A percentile compares a stretch with the other conserved stretches of the same genome.
Evolutionary conservation across 2,888 invertebrate species (phyloP).

Genomic region (Holacanthella duospinosa): DNA sequence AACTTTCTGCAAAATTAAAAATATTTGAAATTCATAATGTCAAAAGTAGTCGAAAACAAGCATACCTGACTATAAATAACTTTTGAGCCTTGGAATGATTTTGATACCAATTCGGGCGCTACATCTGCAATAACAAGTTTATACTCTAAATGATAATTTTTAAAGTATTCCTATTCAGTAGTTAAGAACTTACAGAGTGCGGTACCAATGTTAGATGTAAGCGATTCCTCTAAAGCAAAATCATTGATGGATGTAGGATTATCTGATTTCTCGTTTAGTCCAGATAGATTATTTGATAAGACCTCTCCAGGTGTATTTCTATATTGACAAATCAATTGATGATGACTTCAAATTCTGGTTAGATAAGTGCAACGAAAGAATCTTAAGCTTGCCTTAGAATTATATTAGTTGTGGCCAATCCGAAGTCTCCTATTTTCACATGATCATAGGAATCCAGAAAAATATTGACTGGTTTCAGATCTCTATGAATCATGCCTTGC

Average conservation of each 20-base stretch:
- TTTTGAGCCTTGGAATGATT: conserved; percentile 56
- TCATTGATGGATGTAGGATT: background rate
- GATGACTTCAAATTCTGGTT: no score
- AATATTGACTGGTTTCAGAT: conserved; percentile 59
- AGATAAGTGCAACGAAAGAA: background rate
- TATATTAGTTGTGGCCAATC: conserved; percentile 75
- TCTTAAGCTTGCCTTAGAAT: conserved; percentile 41
- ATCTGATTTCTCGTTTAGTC: no score
- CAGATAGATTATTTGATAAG: background rate
- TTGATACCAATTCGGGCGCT: conserved; percentile 73
- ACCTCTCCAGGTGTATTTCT: background rate
- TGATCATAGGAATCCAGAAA: conserved; percentile 89
- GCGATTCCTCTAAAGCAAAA: background rate
- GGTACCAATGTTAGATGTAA: background rate
- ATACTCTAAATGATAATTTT: no score
- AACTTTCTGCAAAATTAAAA: conserved; percentile 54
- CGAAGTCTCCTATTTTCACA: conserved; percentile 97
- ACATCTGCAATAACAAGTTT: no score
- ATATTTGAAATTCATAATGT: background rate
- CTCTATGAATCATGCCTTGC: conserved; percentile 52
- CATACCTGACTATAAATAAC: conserved; percentile 59
- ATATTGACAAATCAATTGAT: no score
- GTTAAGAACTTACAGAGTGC: background rate
- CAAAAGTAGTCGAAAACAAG: background rate
- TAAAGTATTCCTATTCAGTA: no score